phyloP scores from a whole-genome alignment of 2,113 vertebrate genomes.

The Halcyon senegalensis region DNA sequence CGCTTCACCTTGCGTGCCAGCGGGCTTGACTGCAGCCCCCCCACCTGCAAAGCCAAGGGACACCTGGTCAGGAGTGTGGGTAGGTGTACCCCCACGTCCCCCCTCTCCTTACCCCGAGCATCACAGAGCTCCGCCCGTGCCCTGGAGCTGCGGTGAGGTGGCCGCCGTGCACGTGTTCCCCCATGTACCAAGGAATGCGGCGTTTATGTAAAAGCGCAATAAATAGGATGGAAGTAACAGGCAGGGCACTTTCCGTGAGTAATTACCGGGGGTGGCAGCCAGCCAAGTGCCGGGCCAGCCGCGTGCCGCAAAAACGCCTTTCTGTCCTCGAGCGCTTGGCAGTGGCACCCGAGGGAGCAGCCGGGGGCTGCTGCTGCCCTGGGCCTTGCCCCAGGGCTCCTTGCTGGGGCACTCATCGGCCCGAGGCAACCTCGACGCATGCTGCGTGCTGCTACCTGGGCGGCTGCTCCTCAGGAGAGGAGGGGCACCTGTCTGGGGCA shows the following conservation, averaged over 20 bases:
- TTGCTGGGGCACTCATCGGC: not conserved
- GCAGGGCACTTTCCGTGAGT: slow-evolving; percentile 26
- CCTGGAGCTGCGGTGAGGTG: accelerated
- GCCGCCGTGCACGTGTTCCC: not conserved
- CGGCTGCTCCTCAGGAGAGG: not conserved
- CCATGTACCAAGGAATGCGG: not conserved
- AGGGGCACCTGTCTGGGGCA: not conserved
- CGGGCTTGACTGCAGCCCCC: slow-evolving; percentile 89
- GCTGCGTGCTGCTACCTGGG: not conserved
- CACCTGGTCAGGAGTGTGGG: not conserved
- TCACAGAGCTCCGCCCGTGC: accelerated
- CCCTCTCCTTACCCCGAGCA: not conserved
- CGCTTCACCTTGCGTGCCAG: slow-evolving; percentile 97
- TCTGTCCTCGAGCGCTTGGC: not conserved
- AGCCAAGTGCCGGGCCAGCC: not conserved
- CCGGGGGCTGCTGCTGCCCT: not conserved
- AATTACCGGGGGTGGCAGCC: slow-evolving; percentile 33
- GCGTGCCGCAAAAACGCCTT: not conserved
- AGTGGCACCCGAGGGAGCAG: accelerated
- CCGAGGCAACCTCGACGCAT: accelerated
- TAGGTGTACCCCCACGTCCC: too few relatives aligned
- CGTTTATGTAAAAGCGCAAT: slow-evolving; percentile 36
- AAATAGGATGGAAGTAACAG: slow-evolving; percentile 69
- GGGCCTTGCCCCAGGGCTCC: not conserved
- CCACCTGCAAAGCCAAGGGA: slow-evolving; percentile 79